phyloP scores from a whole-genome alignment of 2,797 vertebrate genomes.

The Amblyraja radiata region DNA sequence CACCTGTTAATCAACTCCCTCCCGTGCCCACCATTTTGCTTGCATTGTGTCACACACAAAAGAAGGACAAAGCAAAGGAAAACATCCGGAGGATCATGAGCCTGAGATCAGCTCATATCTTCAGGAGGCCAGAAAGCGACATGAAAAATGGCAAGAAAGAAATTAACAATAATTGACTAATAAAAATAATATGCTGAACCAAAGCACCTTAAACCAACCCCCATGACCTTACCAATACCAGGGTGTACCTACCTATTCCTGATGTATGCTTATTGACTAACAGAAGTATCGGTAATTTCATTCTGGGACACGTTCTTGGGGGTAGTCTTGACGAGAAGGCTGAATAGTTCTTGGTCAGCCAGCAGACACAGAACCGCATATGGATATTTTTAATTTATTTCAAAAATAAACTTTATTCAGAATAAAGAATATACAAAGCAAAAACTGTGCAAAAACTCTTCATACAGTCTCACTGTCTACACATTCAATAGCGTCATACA shows the following conservation, averaged over 20 bases:
- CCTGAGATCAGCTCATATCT: neutral
- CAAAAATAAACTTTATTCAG: too few relatives aligned
- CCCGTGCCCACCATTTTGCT: neutral
- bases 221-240: neutral
- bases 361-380: too few relatives aligned
- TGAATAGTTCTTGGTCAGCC: too few relatives aligned
- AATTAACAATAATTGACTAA: neutral
- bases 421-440: too few relatives aligned
- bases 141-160: neutral
- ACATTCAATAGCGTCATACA: too few relatives aligned
- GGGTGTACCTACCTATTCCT: neutral
- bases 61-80: neutral
- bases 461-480: too few relatives aligned
- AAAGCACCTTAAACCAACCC: neutral
- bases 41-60: neutral
- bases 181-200: neutral
- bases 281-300: neutral
- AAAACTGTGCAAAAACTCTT: too few relatives aligned
- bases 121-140: neutral
- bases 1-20: neutral
- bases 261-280: neutral
- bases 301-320: too few relatives aligned
- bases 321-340: too few relatives aligned
- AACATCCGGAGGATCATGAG: neutral
- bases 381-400: too few relatives aligned